These are phyloP conservation scores for Ectropis crepuscularia DNA, from an alignment of 2,888 invertebrate genomes.

Conservation along the genomic window DNA sequence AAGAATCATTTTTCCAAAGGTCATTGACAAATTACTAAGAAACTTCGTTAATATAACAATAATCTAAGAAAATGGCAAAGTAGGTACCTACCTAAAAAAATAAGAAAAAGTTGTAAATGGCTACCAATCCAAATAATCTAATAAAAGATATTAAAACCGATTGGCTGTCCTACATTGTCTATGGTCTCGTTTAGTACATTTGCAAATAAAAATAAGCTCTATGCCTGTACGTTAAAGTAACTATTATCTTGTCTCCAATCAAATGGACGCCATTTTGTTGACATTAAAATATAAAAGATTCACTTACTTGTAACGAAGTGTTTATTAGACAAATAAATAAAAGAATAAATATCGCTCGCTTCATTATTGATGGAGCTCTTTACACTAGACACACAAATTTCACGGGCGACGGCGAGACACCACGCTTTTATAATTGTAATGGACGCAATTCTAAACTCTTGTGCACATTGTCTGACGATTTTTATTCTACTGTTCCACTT, in stretches of 20 bases:
- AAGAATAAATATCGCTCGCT: slow-evolving; percentile 33
- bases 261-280: neutral
- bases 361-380: slow-evolving; percentile 31
- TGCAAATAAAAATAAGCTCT: neutral
- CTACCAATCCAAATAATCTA: neutral
- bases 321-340: slow-evolving; percentile 44
- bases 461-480: slow-evolving; percentile 36
- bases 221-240: neutral
- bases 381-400: slow-evolving; percentile 21
- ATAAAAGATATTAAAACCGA: neutral
- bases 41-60: too few species aligned
- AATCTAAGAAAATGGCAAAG: too few species aligned
- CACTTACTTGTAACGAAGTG: slow-evolving; percentile 52
- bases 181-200: neutral
- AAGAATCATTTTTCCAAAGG: too few species aligned
- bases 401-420: slow-evolving; percentile 15
- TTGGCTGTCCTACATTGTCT: neutral
- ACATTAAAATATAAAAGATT: neutral
- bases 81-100: neutral
- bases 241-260: neutral
- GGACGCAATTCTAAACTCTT: slow-evolving; percentile 25
- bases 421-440: slow-evolving; percentile 37
- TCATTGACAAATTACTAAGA: too few species aligned
- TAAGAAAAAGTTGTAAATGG: neutral
- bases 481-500: neutral